phyloP scores from a whole-genome alignment of 2,797 vertebrate genomes.

The Arrhamphus sclerolepis region DNA sequence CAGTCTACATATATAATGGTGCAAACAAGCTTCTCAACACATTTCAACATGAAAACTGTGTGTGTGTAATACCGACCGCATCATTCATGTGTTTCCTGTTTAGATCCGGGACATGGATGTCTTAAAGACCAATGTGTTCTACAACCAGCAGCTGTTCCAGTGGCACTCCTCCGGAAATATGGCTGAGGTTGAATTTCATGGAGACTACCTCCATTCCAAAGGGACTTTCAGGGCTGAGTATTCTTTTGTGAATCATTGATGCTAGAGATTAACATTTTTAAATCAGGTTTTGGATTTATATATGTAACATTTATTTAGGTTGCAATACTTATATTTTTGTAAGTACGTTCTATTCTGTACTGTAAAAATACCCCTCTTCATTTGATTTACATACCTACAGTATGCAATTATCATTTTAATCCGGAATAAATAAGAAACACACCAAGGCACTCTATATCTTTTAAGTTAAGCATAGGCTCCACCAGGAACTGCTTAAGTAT shows the following conservation, averaged over 20 bases:
- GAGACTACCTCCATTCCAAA: conserved; percentile 80
- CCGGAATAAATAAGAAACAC: conserved; percentile 46
- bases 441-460: conserved; percentile 31
- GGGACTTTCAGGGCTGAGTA: conserved; percentile 87
- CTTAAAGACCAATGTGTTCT: conserved; percentile 86
- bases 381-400: conserved; percentile 1
- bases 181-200: conserved; percentile 93
- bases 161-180: conserved; percentile 92
- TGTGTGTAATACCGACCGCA: not conserved
- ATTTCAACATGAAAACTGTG: not conserved
- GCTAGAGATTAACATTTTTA: not conserved
- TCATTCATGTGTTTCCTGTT: conserved; percentile 18
- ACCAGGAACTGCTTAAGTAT: conserved; percentile 13
- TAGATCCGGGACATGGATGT: conserved; percentile 90
- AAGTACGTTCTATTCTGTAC: conserved; percentile 9
- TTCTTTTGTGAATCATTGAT: conserved; percentile 70
- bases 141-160: conserved; percentile 84
- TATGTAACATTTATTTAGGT: conserved; percentile 22
- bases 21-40: conserved; percentile 43
- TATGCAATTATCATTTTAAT: conserved; percentile 23
- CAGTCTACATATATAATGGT: conserved; percentile 88
- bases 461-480: conserved; percentile 19
- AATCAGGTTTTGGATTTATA: conserved; percentile 10
- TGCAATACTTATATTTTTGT: conserved; percentile 12
- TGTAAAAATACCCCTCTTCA: conserved; percentile 3